Evolutionary conservation across 2,113 vertebrate species (phyloP), one percentile per base, ranked within the genome.

Genomic region (Lampris incognitus): DNA sequence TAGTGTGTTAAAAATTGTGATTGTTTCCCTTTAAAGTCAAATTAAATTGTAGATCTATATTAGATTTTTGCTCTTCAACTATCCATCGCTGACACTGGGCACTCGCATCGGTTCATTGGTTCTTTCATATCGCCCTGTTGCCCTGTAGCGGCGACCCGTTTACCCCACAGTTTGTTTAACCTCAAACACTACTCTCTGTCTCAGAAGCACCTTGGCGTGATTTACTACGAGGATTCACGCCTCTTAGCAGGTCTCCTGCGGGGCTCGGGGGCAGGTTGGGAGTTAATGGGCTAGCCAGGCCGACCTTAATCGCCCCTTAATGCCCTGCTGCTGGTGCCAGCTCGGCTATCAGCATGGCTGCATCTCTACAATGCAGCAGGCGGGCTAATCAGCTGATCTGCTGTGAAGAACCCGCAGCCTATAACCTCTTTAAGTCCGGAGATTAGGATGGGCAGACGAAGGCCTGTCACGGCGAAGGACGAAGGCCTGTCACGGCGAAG

Each of bases 291-390:
- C 69, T 79, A 66, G 62, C 42, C 74, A 48, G 71, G 46, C 37
- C 11, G 24, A 83, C 78, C 84, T 70, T 92, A 88, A 95, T 92
- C 85, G 76, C 38, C 62, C 58, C 76, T 24, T 85, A 90, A 91
- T 89, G 78, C 71, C 69, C 77, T 69, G 55, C 79, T 76, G 79
- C 73, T 60, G 76, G 74, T 84, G 81, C 79, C 66, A 85, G 66
- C 52, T 2, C 71, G 41, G 40, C 64, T 74, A 76, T 86, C 81
- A 84, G 55, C 56, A 42, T 9, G 52, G 66, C 74, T 51, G 13
- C 71, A 38, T 78, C 85, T 81, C 57, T 59, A 63, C 79, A 66
- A 37, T 61, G 74, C 64, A 48, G 62, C 41, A 67, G 62, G 62
- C 4, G 11, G 66, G 73, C 75, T 89, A 91, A 92, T 92, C 82